Evolutionary conservation across 2,797 vertebrate species (phyloP), one percentile per base, ranked within the genome.

Genomic region (Scomberomorus guttatus): DNA sequence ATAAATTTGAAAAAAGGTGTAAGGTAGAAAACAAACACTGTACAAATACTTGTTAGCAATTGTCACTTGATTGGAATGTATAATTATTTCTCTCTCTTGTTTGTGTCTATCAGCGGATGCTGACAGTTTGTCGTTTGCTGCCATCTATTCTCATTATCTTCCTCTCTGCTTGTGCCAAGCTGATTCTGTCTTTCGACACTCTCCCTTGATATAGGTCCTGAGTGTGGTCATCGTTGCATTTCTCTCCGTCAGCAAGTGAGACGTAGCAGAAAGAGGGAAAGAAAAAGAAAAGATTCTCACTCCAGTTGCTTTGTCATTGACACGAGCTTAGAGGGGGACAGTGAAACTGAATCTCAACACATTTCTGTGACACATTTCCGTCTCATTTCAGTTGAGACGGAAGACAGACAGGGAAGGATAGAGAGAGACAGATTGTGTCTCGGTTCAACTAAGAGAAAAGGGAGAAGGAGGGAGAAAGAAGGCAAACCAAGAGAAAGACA

Each of bases 71-170:
- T 81, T 81, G 71, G 64, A 60, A 75, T 52, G 69, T 63, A 70
- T 81, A 67, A 68, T 59, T 84, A 42, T 32, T 63, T 74, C 39
- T 68, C 29, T 25, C 4, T 6, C 42, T 17, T 58, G 46, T 39
- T 20, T 67, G 58, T 51, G 54, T 79, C 25, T 77, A 68, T 86
- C 72, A 78, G 82, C 59, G 78, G 60, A 66, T 73, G 71, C 86
- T 89, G 88, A 83, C 85, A 71, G 68, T 83, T 15, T 46, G 60
- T 75, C 81, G 44, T 75, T 81, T 71, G 77, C 70, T 62, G 8
- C 87, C 73, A 88, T 92, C 89, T 81, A 85, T 93, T 89, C 91
- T 92, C 90, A 89, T 93, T 93, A 93, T 89, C 80, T 82, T 37
- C 72, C 68, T 71, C 79, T 89, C 91, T 81, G 55, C 64, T 77